Evolutionary conservation across 2,797 vertebrate species (phyloP), one percentile per base, ranked within the genome.

Genomic region (Helostoma temminkii): DNA sequence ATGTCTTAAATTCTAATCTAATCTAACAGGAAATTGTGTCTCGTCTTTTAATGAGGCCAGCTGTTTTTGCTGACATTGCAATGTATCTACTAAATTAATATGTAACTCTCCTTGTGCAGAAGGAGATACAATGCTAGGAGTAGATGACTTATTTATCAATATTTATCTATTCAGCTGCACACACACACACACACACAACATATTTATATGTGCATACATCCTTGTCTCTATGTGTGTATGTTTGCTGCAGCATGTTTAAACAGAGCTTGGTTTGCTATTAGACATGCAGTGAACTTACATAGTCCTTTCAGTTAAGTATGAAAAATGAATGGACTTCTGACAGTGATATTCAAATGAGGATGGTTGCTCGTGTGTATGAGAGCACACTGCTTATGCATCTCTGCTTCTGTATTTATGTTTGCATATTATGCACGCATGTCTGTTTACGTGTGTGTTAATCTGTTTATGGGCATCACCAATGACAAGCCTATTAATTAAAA

Each of bases 401-500:
- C 7, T 77, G 65, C 22, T 24, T 68, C 25, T 21, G 15, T 32
- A 0, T 30, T 14, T 60, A 49, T 26, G 49, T 25, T 15, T 19
- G 36, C n/a, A 45, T 36, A 41, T 71, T 62, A 65, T 21, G 42
- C 50, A 58, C 74, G 53, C 18, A 15, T 67, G 53, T 56, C 10
- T 57, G 22, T 47, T 18, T 48, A 39, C 36, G 36, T 39, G 56
- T 59, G 16, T 50, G n/a, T n/a, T n/a, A 21, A 9, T 53, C 4
- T 60, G 50, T 63, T 59, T 71, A 48, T 78, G 71, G 68, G 52
- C 60, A 55, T 78, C 46, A 24, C 58, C 55, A 76, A 79, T 64
- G 76, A 75, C 64, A 28, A 9, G 42, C 37, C 45, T 64, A 54
- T 86, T 79, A 83, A 86, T 86, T 75, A 76, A 77, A 34, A 86